phyloP scores from a whole-genome alignment of 2,888 invertebrate genomes.

The Pegoplata infirma region DNA sequence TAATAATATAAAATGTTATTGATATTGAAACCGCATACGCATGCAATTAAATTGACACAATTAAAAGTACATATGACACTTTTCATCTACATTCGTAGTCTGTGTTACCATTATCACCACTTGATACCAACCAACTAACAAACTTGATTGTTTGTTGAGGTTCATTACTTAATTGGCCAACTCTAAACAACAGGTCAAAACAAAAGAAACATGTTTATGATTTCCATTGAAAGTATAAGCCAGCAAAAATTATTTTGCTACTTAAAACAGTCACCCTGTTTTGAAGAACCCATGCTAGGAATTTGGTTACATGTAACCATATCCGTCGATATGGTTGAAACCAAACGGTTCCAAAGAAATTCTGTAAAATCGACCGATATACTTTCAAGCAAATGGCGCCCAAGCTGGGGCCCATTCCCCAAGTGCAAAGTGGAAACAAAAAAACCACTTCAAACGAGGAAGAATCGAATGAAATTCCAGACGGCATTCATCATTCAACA shows the following conservation, averaged over 20 bases:
- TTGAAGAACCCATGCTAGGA: too few species aligned
- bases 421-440: too few species aligned
- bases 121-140: constrained; percentile 23
- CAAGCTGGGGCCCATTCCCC: too few species aligned
- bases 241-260: background rate
- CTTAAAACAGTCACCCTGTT: too few species aligned
- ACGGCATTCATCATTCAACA: too few species aligned
- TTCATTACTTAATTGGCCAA: constrained; percentile 74
- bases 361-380: too few species aligned
- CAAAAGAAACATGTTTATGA: constrained; percentile 18
- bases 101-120: constrained; percentile 31
- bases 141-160: constrained; percentile 55
- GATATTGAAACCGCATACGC: constrained; percentile 14
- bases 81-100: background rate
- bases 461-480: too few species aligned
- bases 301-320: too few species aligned
- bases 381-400: too few species aligned
- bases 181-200: constrained; percentile 38
- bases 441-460: too few species aligned
- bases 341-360: too few species aligned
- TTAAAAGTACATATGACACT: constrained; percentile 40
- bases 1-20: constrained; percentile 1
- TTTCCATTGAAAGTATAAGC: background rate
- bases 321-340: too few species aligned
- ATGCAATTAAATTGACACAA: constrained; percentile 49